Conservation (phyloP, 2,797 vertebrate genomes). For the Smutsia gigantea region DNA sequence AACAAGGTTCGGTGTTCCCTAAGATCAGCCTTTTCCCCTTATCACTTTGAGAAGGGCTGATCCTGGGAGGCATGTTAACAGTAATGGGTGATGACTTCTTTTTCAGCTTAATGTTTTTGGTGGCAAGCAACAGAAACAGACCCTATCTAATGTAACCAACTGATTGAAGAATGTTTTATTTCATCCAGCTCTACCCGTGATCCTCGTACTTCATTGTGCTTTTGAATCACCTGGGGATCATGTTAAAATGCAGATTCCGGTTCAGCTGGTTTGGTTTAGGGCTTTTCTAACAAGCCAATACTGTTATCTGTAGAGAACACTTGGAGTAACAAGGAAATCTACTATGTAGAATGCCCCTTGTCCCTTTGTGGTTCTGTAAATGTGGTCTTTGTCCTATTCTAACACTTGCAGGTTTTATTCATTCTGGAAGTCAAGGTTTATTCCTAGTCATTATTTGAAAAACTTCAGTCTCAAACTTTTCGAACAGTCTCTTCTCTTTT, state of each 20-base stretch:
- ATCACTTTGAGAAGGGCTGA: not conserved
- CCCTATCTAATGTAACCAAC: not conserved
- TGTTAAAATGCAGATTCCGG: not conserved
- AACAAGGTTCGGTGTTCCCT: not conserved
- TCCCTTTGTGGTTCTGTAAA: not conserved
- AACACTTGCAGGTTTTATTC: not conserved
- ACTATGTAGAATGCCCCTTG: not conserved
- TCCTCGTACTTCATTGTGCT: not conserved
- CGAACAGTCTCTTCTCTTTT: not conserved
- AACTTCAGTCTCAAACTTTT: not conserved
- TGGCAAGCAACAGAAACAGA: not conserved
- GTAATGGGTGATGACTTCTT: not conserved
- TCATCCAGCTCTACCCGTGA: not conserved
- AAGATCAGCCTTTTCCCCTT: not conserved
- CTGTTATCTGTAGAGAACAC: not conserved
- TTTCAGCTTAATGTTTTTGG: not conserved
- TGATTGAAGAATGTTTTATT: not conserved
- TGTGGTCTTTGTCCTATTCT: not conserved
- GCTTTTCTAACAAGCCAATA: not conserved
- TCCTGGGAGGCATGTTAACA: not conserved
- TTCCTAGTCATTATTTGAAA: not conserved
- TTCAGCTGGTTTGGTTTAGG: not conserved
- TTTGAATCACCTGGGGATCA: not conserved
- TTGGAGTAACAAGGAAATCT: not conserved
- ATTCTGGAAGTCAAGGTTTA: not conserved